Conservation (phyloP, 2,888 invertebrate species). For the Agonopterix heracliana region DNA sequence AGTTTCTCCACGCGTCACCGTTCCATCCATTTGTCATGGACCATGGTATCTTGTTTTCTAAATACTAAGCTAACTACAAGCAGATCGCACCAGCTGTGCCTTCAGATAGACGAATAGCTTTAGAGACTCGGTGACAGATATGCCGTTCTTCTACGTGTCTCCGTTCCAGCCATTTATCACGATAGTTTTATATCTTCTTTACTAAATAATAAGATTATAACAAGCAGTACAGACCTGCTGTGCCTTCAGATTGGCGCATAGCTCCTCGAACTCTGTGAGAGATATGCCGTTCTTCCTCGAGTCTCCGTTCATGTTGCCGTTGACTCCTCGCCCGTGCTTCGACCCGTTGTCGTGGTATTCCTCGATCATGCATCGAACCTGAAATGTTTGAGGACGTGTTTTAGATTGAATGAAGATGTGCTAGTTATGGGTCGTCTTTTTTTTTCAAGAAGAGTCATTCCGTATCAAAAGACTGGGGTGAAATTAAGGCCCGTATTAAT, state of each 20-base stretch:
- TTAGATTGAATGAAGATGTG: no score
- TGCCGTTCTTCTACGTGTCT: constrained; percentile 82
- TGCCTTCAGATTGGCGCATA: constrained; percentile 91
- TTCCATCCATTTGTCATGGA: no score
- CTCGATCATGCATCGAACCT: constrained; percentile 90
- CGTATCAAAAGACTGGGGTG: no score
- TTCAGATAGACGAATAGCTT: constrained; percentile 90
- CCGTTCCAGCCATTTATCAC: constrained; percentile 66
- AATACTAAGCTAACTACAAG: no score
- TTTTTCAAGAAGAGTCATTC: no score
- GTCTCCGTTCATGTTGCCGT: constrained; percentile 74
- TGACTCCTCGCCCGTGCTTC: constrained; percentile 57
- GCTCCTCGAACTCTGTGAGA: constrained; percentile 91
- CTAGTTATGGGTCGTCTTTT: no score
- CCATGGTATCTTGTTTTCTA: no score
- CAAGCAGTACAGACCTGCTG: constrained; percentile 77
- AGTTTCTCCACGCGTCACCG: no score
- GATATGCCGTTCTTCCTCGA: constrained; percentile 86
- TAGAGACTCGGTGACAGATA: constrained; percentile 94
- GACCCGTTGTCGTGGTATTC: constrained; percentile 78
- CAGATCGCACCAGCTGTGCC: constrained; percentile 6
- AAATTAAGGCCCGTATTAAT: no score
- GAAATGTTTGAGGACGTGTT: constrained; percentile 19
- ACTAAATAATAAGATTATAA: no score
- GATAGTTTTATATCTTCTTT: no score